A percentile compares a stretch with the other conserved stretches of the same genome.
These are phyloP conservation scores for Macrosteles quadrilineatus DNA, from an alignment of 1,140 invertebrate genomes.

Conservation along the genomic window DNA sequence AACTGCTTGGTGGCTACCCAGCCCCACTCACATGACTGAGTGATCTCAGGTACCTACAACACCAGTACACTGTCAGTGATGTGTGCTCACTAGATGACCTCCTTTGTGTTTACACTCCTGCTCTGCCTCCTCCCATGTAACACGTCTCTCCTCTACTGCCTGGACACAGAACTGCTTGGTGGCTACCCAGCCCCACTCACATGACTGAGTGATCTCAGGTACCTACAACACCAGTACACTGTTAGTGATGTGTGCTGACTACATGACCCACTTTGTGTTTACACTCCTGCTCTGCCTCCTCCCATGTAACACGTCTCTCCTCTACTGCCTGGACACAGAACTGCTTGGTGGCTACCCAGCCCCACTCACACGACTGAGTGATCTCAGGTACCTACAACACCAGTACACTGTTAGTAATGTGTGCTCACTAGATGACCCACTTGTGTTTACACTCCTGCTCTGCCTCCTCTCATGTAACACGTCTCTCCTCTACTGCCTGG, in stretches of 20 bases:
- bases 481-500: conserved; percentile 56
- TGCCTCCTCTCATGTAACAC: conserved; percentile 62
- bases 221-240: too few relatives aligned
- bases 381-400: conserved; percentile 52
- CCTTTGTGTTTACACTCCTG: too few relatives aligned
- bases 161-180: conserved; percentile 62
- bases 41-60: conserved; percentile 52
- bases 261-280: too few relatives aligned
- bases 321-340: conserved; percentile 64
- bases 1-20: conserved; percentile 63
- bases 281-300: conserved; percentile 66
- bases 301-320: conserved; percentile 58
- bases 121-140: conserved; percentile 65
- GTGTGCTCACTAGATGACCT: too few relatives aligned
- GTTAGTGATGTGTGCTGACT: too few relatives aligned
- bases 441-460: conserved; percentile 61
- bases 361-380: conserved; percentile 61
- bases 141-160: conserved; percentile 56
- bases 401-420: too few relatives aligned
- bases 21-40: conserved; percentile 62
- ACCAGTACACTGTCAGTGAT: too few relatives aligned
- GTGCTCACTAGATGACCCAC: too few relatives aligned
- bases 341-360: conserved; percentile 62
- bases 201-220: conserved; percentile 57
- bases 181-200: conserved; percentile 65